Conservation (phyloP, 23 tunicate species). For the Clavelina lepadiformis region DNA sequence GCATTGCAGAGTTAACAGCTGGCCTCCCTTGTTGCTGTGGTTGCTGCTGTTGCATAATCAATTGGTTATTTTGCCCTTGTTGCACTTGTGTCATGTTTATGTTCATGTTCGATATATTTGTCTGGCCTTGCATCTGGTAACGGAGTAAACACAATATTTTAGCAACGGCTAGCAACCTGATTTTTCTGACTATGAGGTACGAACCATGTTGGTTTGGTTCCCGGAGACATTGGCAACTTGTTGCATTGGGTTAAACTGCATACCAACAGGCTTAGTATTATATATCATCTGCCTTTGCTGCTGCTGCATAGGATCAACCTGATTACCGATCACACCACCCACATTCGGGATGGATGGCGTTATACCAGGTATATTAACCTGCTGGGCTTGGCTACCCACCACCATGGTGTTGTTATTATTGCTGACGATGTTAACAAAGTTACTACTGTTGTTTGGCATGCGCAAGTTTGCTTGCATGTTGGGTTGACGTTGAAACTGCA, state of each 20-base stretch:
- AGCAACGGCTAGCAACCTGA: background rate
- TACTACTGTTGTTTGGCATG: too few species aligned
- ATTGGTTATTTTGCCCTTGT: conserved; percentile 34
- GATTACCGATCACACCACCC: conserved; percentile 12
- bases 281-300: conserved; percentile 22
- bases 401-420: too few species aligned
- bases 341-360: too few species aligned
- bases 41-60: conserved; percentile 33
- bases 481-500: conserved; percentile 4
- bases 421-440: too few species aligned
- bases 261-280: conserved; percentile 10
- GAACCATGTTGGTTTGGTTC: conserved; percentile 23
- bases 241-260: conserved; percentile 12
- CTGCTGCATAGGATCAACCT: conserved; percentile 14
- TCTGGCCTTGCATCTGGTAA: conserved; percentile 2
- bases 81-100: conserved; percentile 28
- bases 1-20: conserved; percentile 2
- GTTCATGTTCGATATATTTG: conserved; percentile 22
- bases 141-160: background rate
- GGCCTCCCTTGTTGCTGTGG: conserved; percentile 16
- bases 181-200: background rate
- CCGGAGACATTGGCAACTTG: conserved; percentile 7
- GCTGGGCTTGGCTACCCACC: too few species aligned
- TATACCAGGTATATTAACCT: too few species aligned
- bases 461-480: conserved; percentile 4